phyloP scores from a whole-genome alignment of 2,888 invertebrate species.

The Amiota communis region DNA sequence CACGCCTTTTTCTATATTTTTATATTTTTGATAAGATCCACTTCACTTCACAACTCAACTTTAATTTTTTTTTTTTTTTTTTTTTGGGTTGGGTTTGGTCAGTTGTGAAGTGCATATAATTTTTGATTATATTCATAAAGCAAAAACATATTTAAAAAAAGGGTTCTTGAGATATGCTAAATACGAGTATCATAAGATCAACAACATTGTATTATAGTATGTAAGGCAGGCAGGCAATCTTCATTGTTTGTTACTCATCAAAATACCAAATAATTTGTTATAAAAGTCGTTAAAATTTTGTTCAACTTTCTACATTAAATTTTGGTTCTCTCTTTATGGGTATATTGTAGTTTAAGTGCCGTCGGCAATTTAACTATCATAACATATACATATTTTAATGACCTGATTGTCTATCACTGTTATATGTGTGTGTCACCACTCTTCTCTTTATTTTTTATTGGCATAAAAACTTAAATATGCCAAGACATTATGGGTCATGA shows the following conservation, averaged over 20 bases:
- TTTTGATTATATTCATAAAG: too few species aligned
- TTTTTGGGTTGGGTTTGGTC: constrained; percentile 10
- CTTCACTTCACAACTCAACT: too few species aligned
- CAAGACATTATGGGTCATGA: constrained; percentile 49
- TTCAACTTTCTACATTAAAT: constrained; percentile 52
- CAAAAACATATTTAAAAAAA: too few species aligned
- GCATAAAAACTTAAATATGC: constrained; percentile 13
- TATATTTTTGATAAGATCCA: too few species aligned
- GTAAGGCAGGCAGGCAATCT: too few species aligned
- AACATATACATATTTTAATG: background rate
- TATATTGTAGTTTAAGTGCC: constrained; percentile 6
- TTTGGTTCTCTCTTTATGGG: background rate
- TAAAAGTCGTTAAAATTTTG: constrained; percentile 57
- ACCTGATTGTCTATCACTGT: constrained; percentile 3
- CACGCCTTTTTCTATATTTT: background rate
- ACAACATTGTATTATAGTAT: too few species aligned
- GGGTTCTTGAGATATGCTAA: constrained; percentile 37
- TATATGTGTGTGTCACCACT: background rate
- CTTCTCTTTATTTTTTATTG: constrained; percentile 1
- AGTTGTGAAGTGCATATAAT: background rate
- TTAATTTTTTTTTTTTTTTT: background rate
- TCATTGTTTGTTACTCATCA: too few species aligned
- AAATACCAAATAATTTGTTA: constrained; percentile 56
- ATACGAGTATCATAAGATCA: background rate
- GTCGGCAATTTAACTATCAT: constrained; percentile 10